Base-by-base conservation (phyloP, 2,113 vertebrate species). In the Gulo gulo region DNA sequence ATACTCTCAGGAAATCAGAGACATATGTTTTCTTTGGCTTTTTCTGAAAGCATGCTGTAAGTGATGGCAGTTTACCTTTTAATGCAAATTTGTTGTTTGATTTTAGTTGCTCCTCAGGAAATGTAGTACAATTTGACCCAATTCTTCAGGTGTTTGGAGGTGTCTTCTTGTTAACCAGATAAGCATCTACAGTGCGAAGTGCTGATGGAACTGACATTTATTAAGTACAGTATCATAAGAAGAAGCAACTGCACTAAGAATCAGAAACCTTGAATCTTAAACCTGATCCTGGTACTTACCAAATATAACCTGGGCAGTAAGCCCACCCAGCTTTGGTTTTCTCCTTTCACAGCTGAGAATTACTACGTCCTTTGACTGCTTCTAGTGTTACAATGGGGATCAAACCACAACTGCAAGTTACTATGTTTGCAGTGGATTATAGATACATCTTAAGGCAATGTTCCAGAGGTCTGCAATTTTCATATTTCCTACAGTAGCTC, bases 41-140 rank as follows among this genome's bases (percentile, higher is more conserved):
- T 79, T 73, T 69, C 52, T 61, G 59, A 95, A 93, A 97, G 73
- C 39, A 24, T 61, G 23, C 52, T 74, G 1, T 31, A 88, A 82
- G 31, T n/a, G 34, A 95, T 85, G 88, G 52, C 63, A 90, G 42
- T 88, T 86, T 97, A 61, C 69, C 80, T 96, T 24, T 31, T 67
- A 81, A n/a, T 61, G 45, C 11, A 71, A 65, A 31, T 88, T 9
- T 6, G 0, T 9, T 92, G 24, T 57, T 82, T 50, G 36, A 91
- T 95, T 42, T 12, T 55, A 65, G n/a, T 86, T 86, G 20, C 2
- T 92, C 14, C 47, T 82, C 9, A 23, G 76, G 24, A 67, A 78
- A 39, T 81, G 31, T 88, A 78, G 11, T 39, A 9, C 85, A 83
- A 88, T 78, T 96, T 65, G 34, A 61, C 26, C 31, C 23, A 63